Base-by-base conservation (phyloP, 2,888 invertebrate genomes). In the Danaus chrysippus region DNA sequence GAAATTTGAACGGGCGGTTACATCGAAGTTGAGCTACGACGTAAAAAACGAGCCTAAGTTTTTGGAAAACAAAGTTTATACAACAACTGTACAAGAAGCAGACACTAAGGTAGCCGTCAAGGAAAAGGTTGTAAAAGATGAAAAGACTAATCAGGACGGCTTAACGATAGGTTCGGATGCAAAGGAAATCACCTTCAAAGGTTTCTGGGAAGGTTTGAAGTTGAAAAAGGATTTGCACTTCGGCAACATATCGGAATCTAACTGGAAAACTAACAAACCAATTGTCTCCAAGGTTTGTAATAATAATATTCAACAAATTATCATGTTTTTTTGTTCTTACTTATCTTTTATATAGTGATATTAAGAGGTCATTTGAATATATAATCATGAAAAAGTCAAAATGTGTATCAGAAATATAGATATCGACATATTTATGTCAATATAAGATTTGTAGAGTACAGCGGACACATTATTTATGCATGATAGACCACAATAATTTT, bases 191-290 rank as follows among this genome's bases (percentile, higher is more conserved):
- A 84, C 84, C 0, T 74, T 87, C 9, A 83, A 86, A 49, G 79
- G 86, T 9, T 69, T 91, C 13, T 78, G 85, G 76, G 84, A 85
- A 64, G 91, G 91, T 0, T 73, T 91, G 41, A 83, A 83, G 53
- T 70, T 88, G 52, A 88, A 86, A 64, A 89, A 85, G 44, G 87
- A 91, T 63, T 69, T 84, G 53, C 83, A 82, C 63, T 82, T 90
- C 34, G 91, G 91, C 19, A 87, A 87, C 69, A 83, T 90, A 59
- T 86, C 90, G 0, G 83, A 87, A 62, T 81, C 81, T 1, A 77
- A 77, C 9, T 90, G 90, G 91, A 90, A 85, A 66, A 71, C 79
- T 0, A 84, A 82, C 62, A 87, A 85, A 62, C 86, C 86, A 42
- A 68, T 78, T 0, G 75, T 90, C 17, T 82, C 84, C n/a, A 89